These are phyloP conservation scores for Mus caroli DNA, from an alignment of 2,797 vertebrate species.

Conservation along the genomic window DNA sequence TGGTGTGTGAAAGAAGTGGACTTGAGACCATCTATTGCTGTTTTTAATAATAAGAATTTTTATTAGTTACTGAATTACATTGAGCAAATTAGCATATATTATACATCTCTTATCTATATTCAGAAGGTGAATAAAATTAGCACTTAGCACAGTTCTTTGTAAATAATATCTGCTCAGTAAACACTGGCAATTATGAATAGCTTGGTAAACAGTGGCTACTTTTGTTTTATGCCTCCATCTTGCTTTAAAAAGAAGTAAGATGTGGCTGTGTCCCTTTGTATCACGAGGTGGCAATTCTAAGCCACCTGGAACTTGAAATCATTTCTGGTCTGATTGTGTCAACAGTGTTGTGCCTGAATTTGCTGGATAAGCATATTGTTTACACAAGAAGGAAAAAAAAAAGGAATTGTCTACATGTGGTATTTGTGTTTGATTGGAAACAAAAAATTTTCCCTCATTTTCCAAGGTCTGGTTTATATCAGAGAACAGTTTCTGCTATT, in stretches of 20 bases:
- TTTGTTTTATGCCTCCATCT: background rate
- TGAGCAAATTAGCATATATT: background rate
- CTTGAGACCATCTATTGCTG: background rate
- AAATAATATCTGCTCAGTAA: background rate
- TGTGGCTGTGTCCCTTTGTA: background rate
- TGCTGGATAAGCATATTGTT: conserved; percentile 53
- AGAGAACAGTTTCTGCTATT: conserved; percentile 44
- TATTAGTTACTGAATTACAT: conserved; percentile 6
- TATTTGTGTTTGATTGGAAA: conserved; percentile 72
- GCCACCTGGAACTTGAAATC: background rate
- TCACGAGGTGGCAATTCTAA: conserved; percentile 1
- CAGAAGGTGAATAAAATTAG: background rate
- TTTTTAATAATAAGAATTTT: background rate
- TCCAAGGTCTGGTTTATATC: conserved; percentile 53
- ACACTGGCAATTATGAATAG: background rate
- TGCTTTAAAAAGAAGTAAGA: background rate
- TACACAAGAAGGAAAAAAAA: background rate
- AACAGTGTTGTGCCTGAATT: background rate
- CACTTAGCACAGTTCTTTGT: background rate
- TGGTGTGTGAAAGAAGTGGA: background rate
- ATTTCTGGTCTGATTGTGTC: conserved; percentile 20
- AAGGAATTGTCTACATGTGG: conserved; percentile 6
- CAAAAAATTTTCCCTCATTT: conserved; percentile 16
- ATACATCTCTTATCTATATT: background rate
- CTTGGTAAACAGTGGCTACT: background rate